Evolutionary conservation across 2,113 vertebrate species (phyloP), one percentile per base, ranked within the genome.

Genomic region (Fulica atra): DNA sequence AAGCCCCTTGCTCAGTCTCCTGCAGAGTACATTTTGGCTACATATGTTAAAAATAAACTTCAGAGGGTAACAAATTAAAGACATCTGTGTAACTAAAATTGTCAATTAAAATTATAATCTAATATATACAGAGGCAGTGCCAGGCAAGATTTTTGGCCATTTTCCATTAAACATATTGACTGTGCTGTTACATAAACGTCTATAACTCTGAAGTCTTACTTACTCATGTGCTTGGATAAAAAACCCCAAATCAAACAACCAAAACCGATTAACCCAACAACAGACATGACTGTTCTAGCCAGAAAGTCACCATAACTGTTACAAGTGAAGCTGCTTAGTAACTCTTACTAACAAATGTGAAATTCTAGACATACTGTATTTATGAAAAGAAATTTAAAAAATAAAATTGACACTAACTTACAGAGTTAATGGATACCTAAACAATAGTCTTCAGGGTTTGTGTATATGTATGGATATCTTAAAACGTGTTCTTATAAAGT

Each of bases 11-110:
- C 76, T 92, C 84, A 71, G 60, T 68, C 76, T 74, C 85, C 46
- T 81, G 73, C 53, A 71, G 56, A 86, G 21, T 57, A 78, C 19
- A 60, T 88, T 90, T 93, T 88, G 56, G 18, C 48, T 78, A 81
- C 90, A 81, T 44, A 71, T 53, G 88, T 76, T 57, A 88, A 96
- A 97, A 95, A 90, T 86, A 93, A 88, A 83, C 93, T 93, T 96
- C 88, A 93, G 68, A 93, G 64, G 51, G 26, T 68, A 86, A 51
- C 35, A 95, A 91, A 96, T 78, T 70, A 83, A 88, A 94, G 79
- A 86, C 88, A 93, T 81, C 60, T 94, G 90, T 71, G 57, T 80
- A 92, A 91, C 46, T 33, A 81, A 85, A 89, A 89, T 77, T 91
- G 84, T 76, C 84, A 80, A 94, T 92, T 91, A 91, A 92, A 96